Evolutionary conservation across 2,797 vertebrate genomes (phyloP).

Genomic region (Typhlichthys subterraneus): DNA sequence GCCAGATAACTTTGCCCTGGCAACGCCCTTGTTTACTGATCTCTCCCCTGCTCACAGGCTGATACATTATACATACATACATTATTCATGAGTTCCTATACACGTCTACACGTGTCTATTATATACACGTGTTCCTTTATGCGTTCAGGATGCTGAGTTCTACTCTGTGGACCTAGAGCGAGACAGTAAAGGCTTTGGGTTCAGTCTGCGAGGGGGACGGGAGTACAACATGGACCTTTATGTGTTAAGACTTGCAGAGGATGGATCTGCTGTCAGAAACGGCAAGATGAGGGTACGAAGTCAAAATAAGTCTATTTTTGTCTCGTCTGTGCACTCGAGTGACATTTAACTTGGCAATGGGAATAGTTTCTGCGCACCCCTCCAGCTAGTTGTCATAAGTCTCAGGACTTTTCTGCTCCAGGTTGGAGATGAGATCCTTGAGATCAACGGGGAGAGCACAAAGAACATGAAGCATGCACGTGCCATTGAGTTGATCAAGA

Average conservation of each 20-base stretch:
- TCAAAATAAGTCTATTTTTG: background rate
- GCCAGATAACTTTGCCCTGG: slow-evolving; percentile 37
- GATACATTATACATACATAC: slow-evolving; percentile 28
- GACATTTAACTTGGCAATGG: no score
- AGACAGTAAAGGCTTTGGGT: slow-evolving; percentile 97
- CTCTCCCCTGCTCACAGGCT: slow-evolving; percentile 48
- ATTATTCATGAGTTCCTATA: slow-evolving; percentile 57
- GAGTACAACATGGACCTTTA: slow-evolving; percentile 99
- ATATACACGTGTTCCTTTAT: background rate
- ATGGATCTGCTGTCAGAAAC: slow-evolving; percentile 92
- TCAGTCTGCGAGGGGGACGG: slow-evolving; percentile 94
- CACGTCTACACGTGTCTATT: background rate
- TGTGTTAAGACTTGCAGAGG: slow-evolving; percentile 93
- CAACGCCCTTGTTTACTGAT: slow-evolving; percentile 52
- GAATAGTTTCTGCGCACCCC: no score
- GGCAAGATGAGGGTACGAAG: slow-evolving; percentile 94
- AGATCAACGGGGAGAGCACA: slow-evolving; percentile 98
- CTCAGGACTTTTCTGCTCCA: slow-evolving; percentile 50
- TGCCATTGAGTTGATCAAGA: slow-evolving; percentile 99
- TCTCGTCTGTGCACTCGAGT: background rate
- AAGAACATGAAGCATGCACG: slow-evolving; percentile 99
- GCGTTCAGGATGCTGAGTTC: slow-evolving; percentile 89
- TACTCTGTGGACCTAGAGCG: slow-evolving; percentile 97
- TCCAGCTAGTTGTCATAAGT: slow-evolving; percentile 9
- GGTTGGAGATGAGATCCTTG: slow-evolving; percentile 98